phyloP scores from a whole-genome alignment of 2,797 vertebrate species.

The Strix occidentalis region DNA sequence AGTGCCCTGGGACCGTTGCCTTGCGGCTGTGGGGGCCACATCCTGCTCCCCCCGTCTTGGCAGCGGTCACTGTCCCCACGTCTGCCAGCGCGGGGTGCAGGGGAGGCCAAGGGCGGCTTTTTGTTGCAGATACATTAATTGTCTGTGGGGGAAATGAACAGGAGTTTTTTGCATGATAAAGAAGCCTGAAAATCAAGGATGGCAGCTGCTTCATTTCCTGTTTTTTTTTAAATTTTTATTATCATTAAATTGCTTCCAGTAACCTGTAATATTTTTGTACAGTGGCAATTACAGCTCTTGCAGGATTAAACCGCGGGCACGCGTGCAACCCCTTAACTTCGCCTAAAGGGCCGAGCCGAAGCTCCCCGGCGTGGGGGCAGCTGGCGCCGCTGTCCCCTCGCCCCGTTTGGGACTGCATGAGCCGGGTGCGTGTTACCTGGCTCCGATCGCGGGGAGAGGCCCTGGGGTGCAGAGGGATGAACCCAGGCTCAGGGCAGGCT shows the following conservation, averaged over 20 bases:
- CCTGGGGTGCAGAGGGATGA: accelerated
- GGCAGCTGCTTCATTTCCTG: constrained; percentile 69
- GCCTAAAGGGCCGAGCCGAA: constrained; percentile 8
- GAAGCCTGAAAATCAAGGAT: constrained; percentile 61
- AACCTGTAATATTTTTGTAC: constrained; percentile 72
- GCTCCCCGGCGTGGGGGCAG: neutral
- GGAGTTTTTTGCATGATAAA: constrained; percentile 66
- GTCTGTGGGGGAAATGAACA: constrained; percentile 22
- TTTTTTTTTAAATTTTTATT: constrained; percentile 67
- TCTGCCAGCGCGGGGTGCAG: accelerated
- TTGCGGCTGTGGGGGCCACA: accelerated
- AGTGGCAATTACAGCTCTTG: constrained; percentile 67
- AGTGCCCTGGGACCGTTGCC: accelerated
- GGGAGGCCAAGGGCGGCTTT: neutral
- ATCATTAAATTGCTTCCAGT: constrained; percentile 76
- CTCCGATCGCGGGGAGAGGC: accelerated
- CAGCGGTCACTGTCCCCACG: accelerated
- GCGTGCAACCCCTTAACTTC: neutral
- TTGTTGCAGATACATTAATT: neutral
- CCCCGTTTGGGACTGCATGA: neutral
- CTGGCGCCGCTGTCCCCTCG: accelerated
- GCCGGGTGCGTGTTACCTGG: accelerated
- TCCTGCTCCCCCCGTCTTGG: neutral
- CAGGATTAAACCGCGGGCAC: constrained; percentile 23
- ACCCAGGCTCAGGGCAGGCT: neutral